Conservation (phyloP, 2,888 invertebrate species). For the Andrena chrysosceles region DNA sequence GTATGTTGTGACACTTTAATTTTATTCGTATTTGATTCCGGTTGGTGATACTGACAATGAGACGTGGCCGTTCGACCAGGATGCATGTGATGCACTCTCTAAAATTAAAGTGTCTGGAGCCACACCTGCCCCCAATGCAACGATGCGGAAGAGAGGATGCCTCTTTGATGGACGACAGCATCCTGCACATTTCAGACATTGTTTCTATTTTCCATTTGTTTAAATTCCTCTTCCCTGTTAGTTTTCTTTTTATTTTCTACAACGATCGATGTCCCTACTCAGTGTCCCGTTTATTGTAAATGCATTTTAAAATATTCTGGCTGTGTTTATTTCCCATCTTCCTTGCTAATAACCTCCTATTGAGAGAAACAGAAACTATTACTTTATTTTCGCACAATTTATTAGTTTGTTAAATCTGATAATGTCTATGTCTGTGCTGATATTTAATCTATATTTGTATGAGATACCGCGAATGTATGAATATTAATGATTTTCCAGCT, state of each 20-base stretch:
- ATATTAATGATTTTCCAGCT: background rate
- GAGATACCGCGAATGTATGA: background rate
- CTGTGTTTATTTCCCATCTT: background rate
- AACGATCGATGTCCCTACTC: background rate
- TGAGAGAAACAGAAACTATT: background rate
- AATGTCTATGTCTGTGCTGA: background rate
- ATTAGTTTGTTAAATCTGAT: background rate
- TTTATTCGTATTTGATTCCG: slow-evolving; percentile 63
- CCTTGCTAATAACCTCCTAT: background rate
- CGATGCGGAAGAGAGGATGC: slow-evolving; percentile 64
- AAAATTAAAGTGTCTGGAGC: slow-evolving; percentile 81
- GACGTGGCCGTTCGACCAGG: slow-evolving; percentile 55
- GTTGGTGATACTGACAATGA: slow-evolving; percentile 36
- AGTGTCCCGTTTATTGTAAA: slow-evolving; percentile 20
- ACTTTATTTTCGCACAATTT: background rate
- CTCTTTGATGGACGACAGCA: slow-evolving; percentile 52
- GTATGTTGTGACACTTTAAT: slow-evolving; percentile 14
- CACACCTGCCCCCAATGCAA: slow-evolving; percentile 71
- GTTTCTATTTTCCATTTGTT: slow-evolving; percentile 49
- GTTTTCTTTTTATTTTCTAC: background rate
- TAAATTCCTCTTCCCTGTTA: slow-evolving; percentile 34
- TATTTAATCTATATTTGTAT: background rate
- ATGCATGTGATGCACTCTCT: slow-evolving; percentile 84
- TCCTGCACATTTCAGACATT: slow-evolving; percentile 40
- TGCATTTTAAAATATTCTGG: slow-evolving; percentile 1